phyloP scores from a whole-genome alignment of 2,888 invertebrate genomes.

The Leptothorax acervorum region DNA sequence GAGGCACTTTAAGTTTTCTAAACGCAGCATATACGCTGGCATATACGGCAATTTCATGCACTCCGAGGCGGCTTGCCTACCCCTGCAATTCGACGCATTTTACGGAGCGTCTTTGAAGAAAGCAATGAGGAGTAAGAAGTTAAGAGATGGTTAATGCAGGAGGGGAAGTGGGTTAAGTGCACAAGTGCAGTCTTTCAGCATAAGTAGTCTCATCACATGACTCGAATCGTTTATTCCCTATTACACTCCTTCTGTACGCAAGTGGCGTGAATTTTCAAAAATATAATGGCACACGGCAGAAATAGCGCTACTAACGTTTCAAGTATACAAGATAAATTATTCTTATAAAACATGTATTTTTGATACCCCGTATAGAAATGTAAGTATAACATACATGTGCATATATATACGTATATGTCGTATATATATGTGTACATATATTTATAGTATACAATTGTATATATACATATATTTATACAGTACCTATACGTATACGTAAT shows the following conservation, averaged over 20 bases:
- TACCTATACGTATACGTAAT: neutral
- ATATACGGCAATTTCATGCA: constrained; percentile 16
- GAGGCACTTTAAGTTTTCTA: constrained; percentile 21
- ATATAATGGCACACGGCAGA: neutral
- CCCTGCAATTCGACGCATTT: constrained; percentile 67
- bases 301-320: neutral
- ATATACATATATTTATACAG: neutral
- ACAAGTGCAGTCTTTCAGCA: constrained; percentile 63
- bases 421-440: neutral
- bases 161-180: constrained; percentile 68
- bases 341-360: neutral
- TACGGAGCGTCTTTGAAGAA: constrained; percentile 60
- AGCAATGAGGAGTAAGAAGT: constrained; percentile 62
- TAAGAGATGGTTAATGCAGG: constrained; percentile 60
- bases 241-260: neutral
- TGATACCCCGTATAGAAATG: neutral
- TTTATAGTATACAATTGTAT: no score
- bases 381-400: neutral
- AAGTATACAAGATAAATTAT: neutral
- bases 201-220: constrained; percentile 65
- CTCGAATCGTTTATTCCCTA: constrained; percentile 47
- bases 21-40: neutral
- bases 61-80: constrained; percentile 32
- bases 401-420: neutral
- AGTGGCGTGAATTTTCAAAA: constrained; percentile 7